phyloP scores from a whole-genome alignment of 2,888 invertebrate genomes.

The Brachyopa scutellaris region DNA sequence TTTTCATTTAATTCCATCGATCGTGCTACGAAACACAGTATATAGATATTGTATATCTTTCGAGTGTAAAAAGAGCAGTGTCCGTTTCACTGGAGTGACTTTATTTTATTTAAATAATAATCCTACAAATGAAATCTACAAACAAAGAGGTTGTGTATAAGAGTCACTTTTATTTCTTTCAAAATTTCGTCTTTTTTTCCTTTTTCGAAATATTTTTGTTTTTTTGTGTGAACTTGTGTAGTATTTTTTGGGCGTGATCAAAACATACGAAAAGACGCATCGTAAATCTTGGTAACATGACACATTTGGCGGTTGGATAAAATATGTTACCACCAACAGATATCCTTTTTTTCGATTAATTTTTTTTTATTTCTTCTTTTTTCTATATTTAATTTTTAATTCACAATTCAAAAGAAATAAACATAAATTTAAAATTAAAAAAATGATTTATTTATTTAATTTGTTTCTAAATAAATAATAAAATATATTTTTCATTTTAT shows the following conservation, averaged over 20 bases:
- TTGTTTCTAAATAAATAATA: constrained; percentile 21
- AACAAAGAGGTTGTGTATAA: constrained; percentile 52
- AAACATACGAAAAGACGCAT: constrained; percentile 73
- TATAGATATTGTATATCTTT: too few species aligned
- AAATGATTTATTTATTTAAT: constrained; percentile 17
- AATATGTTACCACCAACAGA: constrained; percentile 77
- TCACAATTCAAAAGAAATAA: constrained; percentile 21
- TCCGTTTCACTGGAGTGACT: constrained; percentile 11
- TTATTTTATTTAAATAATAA: constrained; percentile 8
- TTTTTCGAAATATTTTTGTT: too few species aligned
- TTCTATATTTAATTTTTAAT: constrained; percentile 24
- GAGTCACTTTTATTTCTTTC: constrained; percentile 59
- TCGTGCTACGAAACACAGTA: background rate
- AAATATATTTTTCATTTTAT: too few species aligned
- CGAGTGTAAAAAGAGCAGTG: constrained; percentile 5
- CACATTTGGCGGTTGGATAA: constrained; percentile 81
- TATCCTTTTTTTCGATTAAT: constrained; percentile 27
- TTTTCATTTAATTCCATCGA: background rate
- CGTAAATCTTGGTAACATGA: constrained; percentile 82
- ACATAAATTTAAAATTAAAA: constrained; percentile 12
- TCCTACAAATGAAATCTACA: background rate
- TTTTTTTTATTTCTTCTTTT: background rate
- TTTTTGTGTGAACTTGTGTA: constrained; percentile 60
- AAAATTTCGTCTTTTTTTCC: constrained; percentile 26
- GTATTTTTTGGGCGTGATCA: constrained; percentile 74